These are phyloP conservation scores for Ormia ochracea DNA, from an alignment of 2,888 invertebrate species.

Conservation along the genomic window DNA sequence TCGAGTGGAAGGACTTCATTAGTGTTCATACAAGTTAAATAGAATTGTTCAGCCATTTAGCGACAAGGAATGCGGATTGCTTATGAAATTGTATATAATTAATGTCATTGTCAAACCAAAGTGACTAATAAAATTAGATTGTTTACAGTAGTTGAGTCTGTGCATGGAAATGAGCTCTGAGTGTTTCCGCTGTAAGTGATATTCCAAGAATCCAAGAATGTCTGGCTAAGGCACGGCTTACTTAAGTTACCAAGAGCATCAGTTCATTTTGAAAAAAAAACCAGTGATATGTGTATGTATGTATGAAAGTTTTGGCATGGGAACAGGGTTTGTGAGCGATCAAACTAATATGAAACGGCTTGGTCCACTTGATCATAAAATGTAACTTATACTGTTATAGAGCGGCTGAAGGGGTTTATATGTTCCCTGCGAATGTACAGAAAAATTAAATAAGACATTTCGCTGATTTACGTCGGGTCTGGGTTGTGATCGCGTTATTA, in stretches of 20 bases:
- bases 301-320: background rate
- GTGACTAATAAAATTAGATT: constrained; percentile 27
- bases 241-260: background rate
- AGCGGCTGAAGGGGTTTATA: no score
- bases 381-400: no score
- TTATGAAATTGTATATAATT: constrained; percentile 44
- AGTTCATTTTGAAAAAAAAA: background rate
- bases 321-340: no score
- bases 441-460: no score
- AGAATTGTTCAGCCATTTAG: background rate
- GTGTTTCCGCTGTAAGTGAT: background rate
- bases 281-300: background rate
- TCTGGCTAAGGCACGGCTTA: no score
- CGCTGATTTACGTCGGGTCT: no score
- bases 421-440: no score
- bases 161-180: background rate
- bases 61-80: background rate
- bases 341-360: no score
- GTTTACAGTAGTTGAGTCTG: background rate
- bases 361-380: no score
- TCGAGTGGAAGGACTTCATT: background rate
- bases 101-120: constrained; percentile 41
- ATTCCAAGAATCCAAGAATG: no score
- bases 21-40: background rate
- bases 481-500: no score